Percentiles rank a stretch among this genome's conserved stretches.
These are phyloP conservation scores for Serinus canaria DNA, from an alignment of 2,113 vertebrate species.

Conservation along the genomic window DNA sequence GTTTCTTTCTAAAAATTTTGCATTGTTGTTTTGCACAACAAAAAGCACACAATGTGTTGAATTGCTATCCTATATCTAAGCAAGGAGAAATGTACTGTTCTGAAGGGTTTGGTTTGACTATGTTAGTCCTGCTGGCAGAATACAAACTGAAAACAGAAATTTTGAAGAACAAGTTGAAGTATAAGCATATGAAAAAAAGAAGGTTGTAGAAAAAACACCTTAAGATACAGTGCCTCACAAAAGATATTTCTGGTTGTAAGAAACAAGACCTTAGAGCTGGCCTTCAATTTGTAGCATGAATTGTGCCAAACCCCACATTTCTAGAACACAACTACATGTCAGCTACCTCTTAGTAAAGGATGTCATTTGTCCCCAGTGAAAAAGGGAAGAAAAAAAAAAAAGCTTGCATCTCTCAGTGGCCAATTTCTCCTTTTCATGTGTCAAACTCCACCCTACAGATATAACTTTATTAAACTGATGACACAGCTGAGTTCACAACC, in stretches of 20 bases:
- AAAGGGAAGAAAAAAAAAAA: background rate
- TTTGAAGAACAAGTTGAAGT: background rate
- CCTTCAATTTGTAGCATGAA: background rate
- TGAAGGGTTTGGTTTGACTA: background rate
- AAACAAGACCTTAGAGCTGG: background rate
- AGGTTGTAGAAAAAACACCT: background rate
- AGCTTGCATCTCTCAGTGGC: background rate
- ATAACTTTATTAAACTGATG: background rate
- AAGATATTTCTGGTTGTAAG: background rate
- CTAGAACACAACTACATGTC: background rate
- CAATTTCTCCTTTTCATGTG: background rate
- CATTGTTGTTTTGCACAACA: background rate
- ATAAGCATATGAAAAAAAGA: background rate
- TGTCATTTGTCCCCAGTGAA: fast-evolving
- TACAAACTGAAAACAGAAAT: background rate
- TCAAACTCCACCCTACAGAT: background rate
- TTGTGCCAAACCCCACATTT: background rate
- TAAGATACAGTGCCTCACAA: background rate
- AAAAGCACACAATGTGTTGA: background rate
- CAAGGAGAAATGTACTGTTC: background rate
- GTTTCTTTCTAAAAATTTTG: background rate
- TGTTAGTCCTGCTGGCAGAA: background rate
- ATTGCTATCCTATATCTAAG: background rate
- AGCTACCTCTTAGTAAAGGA: background rate
- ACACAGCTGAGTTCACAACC: background rate